Evolutionary conservation across 1,140 invertebrate genomes (phyloP), one percentile per base, ranked within the genome.

Genomic region (Danaus plexippus): DNA sequence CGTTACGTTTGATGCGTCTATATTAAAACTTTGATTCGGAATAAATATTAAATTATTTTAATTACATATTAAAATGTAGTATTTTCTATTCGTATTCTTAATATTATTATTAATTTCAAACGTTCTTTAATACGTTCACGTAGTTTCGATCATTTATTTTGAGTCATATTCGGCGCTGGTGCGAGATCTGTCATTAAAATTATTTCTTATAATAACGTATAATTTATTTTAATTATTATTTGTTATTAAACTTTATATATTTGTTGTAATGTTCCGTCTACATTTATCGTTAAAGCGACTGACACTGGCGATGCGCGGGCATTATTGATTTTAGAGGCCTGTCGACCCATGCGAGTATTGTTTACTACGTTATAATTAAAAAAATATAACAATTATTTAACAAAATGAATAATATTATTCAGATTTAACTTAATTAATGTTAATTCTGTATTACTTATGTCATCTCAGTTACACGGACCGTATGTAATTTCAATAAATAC

Each of bases 291-390:
- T 59, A 63, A 47, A 58, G 60, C 62, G 53, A 52, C 58, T 32
- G 22, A 32, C 22, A 32, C 22, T 32, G 22, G 61, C 63, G 65
- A 62, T 80, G 79, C 79, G 77, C 78, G 75, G 70, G 72, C 71
- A 75, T 71, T 82, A 82, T 82, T 72, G 79, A 80, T 82, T 82
- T 80, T 77, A 56, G 57, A 67, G 52, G 56, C 53, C 59, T 59
- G 56, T 47, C 61, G 63, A 57, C 52, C 54, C 61, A 61, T 66
- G 53, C 66, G 47, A 66, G 47, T 57, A 63, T 61, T 72, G 61
- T 67, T 71, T 71, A 69, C 64, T 59, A 61, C 57, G 40, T 52
- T 49, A 41, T 42, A 11, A 51, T 32, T 58, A 56, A 61, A 56
- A 11, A 44, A 51, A 11, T 11, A 41, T 40, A 18, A 11, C 41